Evolutionary conservation across 2,113 vertebrate species (phyloP).

Genomic region (Ornithorhynchus anatinus): DNA sequence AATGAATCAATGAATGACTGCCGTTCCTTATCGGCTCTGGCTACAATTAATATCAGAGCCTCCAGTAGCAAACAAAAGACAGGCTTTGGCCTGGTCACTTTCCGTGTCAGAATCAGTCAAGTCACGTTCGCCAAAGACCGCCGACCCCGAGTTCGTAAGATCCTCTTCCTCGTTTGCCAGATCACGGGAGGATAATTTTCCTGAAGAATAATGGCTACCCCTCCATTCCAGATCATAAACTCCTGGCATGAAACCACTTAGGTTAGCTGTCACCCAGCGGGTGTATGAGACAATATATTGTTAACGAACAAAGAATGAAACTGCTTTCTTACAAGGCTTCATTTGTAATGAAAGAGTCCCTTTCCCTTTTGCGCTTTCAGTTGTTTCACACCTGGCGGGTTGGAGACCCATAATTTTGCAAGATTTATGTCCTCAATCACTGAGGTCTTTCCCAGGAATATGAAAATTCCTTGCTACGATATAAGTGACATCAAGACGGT

Average conservation of each 20-base stretch:
- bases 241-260: not conserved
- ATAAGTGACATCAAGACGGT: not conserved
- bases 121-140: too few relatives aligned
- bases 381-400: not conserved
- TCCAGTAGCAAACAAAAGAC: too few relatives aligned
- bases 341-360: not conserved
- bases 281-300: not conserved
- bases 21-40: too few relatives aligned
- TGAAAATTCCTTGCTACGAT: not conserved
- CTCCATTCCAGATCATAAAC: conserved; percentile 16
- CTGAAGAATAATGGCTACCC: not conserved
- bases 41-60: too few relatives aligned
- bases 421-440: not conserved
- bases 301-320: conserved; percentile 5
- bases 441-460: not conserved
- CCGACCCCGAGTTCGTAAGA: too few relatives aligned
- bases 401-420: not conserved
- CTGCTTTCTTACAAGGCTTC: not conserved
- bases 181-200: not conserved
- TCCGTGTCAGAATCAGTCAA: too few relatives aligned
- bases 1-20: too few relatives aligned
- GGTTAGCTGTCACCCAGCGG: not conserved
- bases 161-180: too few relatives aligned
- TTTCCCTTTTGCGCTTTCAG: conserved; percentile 4
- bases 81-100: too few relatives aligned